Percentiles rank a stretch among this genome's conserved stretches.
Conservation (phyloP, 2,888 invertebrate species). For the Machimus rusticus region DNA sequence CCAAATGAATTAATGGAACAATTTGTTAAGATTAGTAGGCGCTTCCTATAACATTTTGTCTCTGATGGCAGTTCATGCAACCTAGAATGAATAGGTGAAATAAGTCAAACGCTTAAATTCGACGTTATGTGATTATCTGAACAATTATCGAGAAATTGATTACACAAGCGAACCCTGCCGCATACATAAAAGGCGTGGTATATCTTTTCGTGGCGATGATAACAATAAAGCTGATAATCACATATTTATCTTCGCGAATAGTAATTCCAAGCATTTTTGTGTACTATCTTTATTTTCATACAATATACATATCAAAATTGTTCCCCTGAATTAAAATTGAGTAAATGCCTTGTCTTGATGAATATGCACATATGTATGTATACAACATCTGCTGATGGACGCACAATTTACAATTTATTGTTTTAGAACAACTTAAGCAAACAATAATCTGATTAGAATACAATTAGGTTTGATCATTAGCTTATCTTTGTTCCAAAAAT, state of each 20-base stretch:
- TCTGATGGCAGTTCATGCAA: conserved; percentile 27
- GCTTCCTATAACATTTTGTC: neutral
- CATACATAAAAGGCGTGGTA: neutral
- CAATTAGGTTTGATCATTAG: neutral
- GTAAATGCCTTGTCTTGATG: neutral
- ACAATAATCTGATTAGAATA: neutral
- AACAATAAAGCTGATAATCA: neutral
- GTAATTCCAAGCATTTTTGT: neutral
- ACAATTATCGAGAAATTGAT: neutral
- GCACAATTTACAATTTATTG: neutral
- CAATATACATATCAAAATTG: neutral
- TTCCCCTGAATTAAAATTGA: neutral
- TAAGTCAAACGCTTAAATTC: neutral
- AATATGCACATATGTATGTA: neutral
- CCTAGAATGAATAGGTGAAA: conserved; percentile 8
- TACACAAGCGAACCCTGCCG: neutral
- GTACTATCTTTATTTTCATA: neutral
- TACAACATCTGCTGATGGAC: neutral
- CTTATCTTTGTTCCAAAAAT: neutral
- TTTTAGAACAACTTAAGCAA: neutral
- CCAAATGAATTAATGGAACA: conserved; percentile 25
- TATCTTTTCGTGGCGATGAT: neutral
- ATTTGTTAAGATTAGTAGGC: conserved; percentile 21
- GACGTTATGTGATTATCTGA: neutral
- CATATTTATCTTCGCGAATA: neutral